Evolutionary conservation across 2,113 vertebrate species (phyloP).

Genomic region (Otis tarda): DNA sequence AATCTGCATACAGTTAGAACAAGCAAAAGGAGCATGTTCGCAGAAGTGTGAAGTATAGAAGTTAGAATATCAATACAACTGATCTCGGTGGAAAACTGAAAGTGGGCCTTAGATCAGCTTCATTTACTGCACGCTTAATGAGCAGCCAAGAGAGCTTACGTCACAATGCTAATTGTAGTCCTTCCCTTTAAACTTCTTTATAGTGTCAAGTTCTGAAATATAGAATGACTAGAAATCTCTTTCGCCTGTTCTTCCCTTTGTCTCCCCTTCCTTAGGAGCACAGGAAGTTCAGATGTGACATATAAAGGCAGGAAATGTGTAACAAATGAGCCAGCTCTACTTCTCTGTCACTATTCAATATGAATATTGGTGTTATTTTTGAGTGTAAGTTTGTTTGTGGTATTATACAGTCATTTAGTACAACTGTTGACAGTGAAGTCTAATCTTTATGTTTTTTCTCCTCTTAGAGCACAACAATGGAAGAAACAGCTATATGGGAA

Average conservation of each 20-base stretch:
- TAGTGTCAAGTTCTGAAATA: background rate
- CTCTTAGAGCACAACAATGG: constrained; percentile 93
- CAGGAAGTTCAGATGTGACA: constrained; percentile 55
- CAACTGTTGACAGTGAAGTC: background rate
- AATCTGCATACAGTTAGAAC: background rate
- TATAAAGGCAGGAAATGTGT: constrained; percentile 32
- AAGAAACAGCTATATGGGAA: constrained; percentile 99
- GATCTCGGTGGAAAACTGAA: background rate
- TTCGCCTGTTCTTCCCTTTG: background rate
- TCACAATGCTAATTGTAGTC: background rate
- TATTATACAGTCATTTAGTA: background rate
- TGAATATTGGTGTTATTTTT: background rate
- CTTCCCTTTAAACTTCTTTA: background rate
- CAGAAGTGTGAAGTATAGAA: background rate
- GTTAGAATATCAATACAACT: background rate
- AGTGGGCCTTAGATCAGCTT: background rate
- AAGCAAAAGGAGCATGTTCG: background rate
- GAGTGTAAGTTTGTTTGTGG: background rate
- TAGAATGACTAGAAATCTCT: background rate
- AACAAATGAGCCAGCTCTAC: background rate
- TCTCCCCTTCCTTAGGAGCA: constrained; percentile 9
- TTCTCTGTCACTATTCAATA: background rate
- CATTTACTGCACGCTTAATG: background rate
- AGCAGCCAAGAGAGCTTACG: background rate
- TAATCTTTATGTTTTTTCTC: constrained; percentile 35